Base-by-base conservation (phyloP, 2,888 invertebrate species). In the Caenorhabditis becei region DNA sequence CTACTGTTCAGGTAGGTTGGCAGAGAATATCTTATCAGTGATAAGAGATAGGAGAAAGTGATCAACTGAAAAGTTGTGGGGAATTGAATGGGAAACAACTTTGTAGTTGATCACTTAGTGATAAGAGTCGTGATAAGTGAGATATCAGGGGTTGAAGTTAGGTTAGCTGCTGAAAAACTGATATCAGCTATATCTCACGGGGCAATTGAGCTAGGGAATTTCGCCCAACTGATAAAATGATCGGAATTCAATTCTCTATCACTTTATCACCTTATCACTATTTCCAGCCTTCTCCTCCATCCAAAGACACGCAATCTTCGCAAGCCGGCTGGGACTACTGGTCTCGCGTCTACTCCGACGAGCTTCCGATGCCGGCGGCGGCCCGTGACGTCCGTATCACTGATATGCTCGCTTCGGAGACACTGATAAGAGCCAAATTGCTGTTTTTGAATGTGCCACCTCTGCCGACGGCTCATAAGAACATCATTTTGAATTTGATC, bases 281-380 rank as follows among this genome's bases (percentile, higher is more conserved):
- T 11, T 41, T 41, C 14, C 41, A 41, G 41, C 10, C 32, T 10
- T 41, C 41, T 14, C 11, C 41, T 5, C 41, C 41, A 2, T 41
- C 41, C 41, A 41, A 41, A 14, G 41, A 41, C 41, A 41, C n/a
- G n/a, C n/a, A n/a, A n/a, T n/a, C 11, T 14, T 4, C 47, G 7
- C 47, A 47, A 47, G 62, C 74, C 23, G 77, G 82, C 20, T 82
- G 82, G 82, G 82, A 82, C n/a, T 82, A 82, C 58, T 82, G 82
- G 82, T 41, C 66, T 23, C 67, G 82, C 35, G 72, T 82, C 37
- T 82, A 82, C 44, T 54, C 70, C 8, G 75, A 75, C 10, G 75
- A 75, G n/a, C 11, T 49, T 8, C 37, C 41, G 32, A 16, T 24
- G 2, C 49, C 51, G 3, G 10, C 54, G 10, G n/a, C 63, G 16